A percentile compares a stretch with the other conserved stretches of the same genome.
phyloP scores from a whole-genome alignment of 2,113 vertebrate species.

The Ifrita kowaldi region DNA sequence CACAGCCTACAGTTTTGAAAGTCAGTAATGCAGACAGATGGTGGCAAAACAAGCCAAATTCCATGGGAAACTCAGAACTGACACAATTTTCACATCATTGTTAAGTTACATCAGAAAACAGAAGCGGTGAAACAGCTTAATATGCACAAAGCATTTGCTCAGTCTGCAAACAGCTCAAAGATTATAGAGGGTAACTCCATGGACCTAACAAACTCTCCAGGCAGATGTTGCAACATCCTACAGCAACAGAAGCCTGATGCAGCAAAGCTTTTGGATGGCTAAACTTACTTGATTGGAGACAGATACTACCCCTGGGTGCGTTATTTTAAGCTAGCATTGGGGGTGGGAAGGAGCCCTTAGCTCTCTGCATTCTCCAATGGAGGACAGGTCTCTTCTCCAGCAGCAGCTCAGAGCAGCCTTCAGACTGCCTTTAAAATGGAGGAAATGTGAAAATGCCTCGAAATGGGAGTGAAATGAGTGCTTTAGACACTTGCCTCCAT shows the following conservation, averaged over 20 bases:
- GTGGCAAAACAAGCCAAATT: not conserved
- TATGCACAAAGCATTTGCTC: not conserved
- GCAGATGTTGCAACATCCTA: not conserved
- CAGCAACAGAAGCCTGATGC: not conserved
- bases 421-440: not conserved
- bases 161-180: not conserved
- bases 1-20: not conserved
- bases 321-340: accelerated
- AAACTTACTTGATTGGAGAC: not conserved
- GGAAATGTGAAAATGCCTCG: not conserved
- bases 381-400: not conserved
- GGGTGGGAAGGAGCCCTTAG: not conserved
- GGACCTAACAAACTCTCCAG: not conserved
- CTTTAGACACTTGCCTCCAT: not conserved
- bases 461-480: accelerated
- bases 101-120: not conserved
- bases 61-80: not conserved
- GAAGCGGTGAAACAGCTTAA: not conserved
- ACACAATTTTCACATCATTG: not conserved
- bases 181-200: not conserved
- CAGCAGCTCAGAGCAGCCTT: not conserved
- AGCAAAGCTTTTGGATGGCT: not conserved
- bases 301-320: not conserved
- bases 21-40: not conserved
- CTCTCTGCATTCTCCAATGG: not conserved